phyloP scores from a whole-genome alignment of 2,888 invertebrate genomes.

The Caenorhabditis virilis region DNA sequence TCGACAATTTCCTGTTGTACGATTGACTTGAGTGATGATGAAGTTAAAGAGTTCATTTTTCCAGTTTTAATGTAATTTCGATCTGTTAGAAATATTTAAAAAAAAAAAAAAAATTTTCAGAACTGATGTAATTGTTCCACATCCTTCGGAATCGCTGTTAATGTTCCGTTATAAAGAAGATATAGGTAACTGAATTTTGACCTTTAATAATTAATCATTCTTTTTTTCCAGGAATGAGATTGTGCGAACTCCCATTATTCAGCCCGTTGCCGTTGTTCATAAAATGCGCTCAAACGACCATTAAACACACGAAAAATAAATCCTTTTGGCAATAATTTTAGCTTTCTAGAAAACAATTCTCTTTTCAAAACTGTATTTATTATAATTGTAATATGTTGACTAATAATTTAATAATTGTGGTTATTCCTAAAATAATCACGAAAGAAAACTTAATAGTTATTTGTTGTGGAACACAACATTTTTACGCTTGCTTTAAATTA shows the following conservation, averaged over 20 bases:
- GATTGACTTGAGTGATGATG: constrained; percentile 15
- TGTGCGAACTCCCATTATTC: constrained; percentile 19
- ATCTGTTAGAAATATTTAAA: neutral
- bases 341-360: too few species aligned
- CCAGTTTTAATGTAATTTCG: constrained; percentile 4
- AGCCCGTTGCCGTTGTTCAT: constrained; percentile 12
- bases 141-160: constrained; percentile 20
- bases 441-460: too few species aligned
- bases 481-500: too few species aligned
- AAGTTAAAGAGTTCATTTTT: constrained; percentile 5
- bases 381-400: too few species aligned
- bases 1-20: constrained; percentile 1
- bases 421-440: too few species aligned
- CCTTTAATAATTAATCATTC: neutral
- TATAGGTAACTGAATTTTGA: constrained; percentile 8
- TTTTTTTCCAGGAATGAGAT: constrained; percentile 15
- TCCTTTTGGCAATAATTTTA: too few species aligned
- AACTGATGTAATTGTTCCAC: constrained; percentile 22
- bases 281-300: too few species aligned
- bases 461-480: too few species aligned
- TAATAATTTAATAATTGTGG: too few species aligned
- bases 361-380: constrained; percentile 5
- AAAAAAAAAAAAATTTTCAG: constrained; percentile 6
- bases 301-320: too few species aligned
- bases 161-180: constrained; percentile 35